Base-by-base conservation (phyloP, 2,113 vertebrate species). In the Menura novaehollandiae region DNA sequence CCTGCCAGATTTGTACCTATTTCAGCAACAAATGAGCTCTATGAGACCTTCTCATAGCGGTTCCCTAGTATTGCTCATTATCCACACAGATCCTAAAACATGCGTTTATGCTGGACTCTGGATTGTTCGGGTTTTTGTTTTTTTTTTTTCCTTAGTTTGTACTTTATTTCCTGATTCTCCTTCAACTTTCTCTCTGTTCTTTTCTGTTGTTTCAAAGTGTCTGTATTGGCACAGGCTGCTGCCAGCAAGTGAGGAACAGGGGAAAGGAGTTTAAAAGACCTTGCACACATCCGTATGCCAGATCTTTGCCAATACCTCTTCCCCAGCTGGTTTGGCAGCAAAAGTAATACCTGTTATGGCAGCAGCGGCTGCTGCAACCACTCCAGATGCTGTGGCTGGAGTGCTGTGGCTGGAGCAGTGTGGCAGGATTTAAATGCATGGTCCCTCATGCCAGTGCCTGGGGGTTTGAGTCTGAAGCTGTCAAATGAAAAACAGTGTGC, bases 251-350 rank as follows among this genome's bases (percentile, higher is more conserved):
- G 7, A 15, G 20, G 10, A 5, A 13, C 13, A 4, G 13, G 9
- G 9, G 24, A 35, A 59, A 59, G 43, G 24, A 28, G 74, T 79
- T 79, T 55, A 66, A 18, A 89, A 92, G 75, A 62, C 23, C 22
- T 90, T 75, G 27, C 52, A 51, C 11, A 27, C 37, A 75, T 93
- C 90, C 11, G 0, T 80, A 26, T 1, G 9, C 56, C 91, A 79
- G 41, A 39, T 46, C 79, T 95, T 92, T 95, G 85, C 91, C 94
- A 85, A 5, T 76, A 23, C 43, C n/a, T 93, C 67, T 95, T 91
- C 49, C 53, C 37, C 64, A 88, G 85, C 89, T 87, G 56, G 53
- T 91, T 55, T 96, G 91, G 72, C 82, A 69, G 82, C 64, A 62
- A 15, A 74, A 76, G 43, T 17, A 77, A 33, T 94, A 93, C 73